Base-by-base conservation (phyloP, 2,113 vertebrate species). In the Anoplopoma fimbria region DNA sequence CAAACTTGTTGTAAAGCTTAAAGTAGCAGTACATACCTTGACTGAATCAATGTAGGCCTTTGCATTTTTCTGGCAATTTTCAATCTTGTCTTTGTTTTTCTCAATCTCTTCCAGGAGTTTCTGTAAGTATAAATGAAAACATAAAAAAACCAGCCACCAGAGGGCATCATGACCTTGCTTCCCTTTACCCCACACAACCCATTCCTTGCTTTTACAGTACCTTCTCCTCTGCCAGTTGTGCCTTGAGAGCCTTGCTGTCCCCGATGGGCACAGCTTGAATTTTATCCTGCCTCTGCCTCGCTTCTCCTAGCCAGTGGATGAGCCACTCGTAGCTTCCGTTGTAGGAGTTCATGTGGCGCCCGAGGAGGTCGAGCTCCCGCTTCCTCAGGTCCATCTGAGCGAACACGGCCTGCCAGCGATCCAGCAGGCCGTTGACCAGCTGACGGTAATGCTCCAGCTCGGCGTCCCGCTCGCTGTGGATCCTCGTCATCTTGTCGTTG, bases 1-100 rank as follows among this genome's bases (percentile, higher is more conserved):
- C 6, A 45, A 4, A 6, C 10, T 2, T 7, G 29, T 21, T 8
- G 8, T 14, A 2, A 45, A 53, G 42, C 1, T 49, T 14, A 47
- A 31, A 2, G 6, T 6, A 3, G 55, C 1, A 0, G 15, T 2
- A 55, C 55, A 47, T 49, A 99, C 98, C 96, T 99, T 99, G 87
- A 99, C 97, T 61, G 97, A 96, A 0, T 99, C 97, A 0, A 99
- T 98, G 91, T 99, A 99, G 70, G 96, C 96, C 86, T 97, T 99
- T 0, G 98, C 97, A 0, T 97, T 95, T 74, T 91, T 95, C 92
- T 99, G 96, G 84, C 98, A 99, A 49, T 96, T 96, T 55, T 99
- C 97, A 42, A 99, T 95, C 81, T 96, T 97, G 40, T 96, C 96
- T 23, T 95, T 94, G 40, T 98, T 96, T 33, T 85, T 95, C 72